Base-by-base conservation (phyloP, 2,888 invertebrate species). In the Tenthredo livida region DNA sequence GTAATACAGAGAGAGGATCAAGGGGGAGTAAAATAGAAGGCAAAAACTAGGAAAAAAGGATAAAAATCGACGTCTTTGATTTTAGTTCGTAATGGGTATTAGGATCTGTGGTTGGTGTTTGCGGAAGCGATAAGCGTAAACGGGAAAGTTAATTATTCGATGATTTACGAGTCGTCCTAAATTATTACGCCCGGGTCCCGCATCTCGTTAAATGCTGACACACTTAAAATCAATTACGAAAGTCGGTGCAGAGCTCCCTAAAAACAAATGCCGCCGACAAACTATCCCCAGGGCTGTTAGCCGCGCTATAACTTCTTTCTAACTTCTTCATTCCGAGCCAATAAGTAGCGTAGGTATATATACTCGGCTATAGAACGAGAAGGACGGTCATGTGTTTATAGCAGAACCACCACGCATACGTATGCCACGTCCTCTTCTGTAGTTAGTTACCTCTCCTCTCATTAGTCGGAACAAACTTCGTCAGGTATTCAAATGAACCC, bases 401-500 rank as follows among this genome's bases (percentile, higher is more conserved):
- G 43, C 40, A 43, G 21, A 40, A 73, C 21, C 43, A 43, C 40
- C 40, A n/a, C n/a, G n/a, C n/a, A n/a, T n/a, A n/a, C n/a, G 29
- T 21, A n/a, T 40, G n/a, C 43, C 40, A 43, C 70, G 40, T 43
- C 73, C 73, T 43, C 21, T 40, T 17, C 33, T 70, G 43, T n/a
- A 2, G 72, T 33, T 21, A 58, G 17, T 33, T 33, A 54, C 47
- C 77, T 77, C 77, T 83, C 83, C 77, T 83, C 83, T 83, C 83
- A 83, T 83, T 83, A 83, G 83, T 65, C 43, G 50, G 83, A 67
- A 83, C 83, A 83, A 83, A 83, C 83, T 83, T 83, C 83, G 83
- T 83, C 83, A 83, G 83, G 83, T 83, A 83, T 83, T 83, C 83
- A 83, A 83, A 83, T 83, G 83, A 83, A 83, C 83, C 83, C 83